A percentile compares a stretch with the other conserved stretches of the same genome.
Conservation (phyloP, 2,888 invertebrate genomes). For the Leistus spinibarbis region DNA sequence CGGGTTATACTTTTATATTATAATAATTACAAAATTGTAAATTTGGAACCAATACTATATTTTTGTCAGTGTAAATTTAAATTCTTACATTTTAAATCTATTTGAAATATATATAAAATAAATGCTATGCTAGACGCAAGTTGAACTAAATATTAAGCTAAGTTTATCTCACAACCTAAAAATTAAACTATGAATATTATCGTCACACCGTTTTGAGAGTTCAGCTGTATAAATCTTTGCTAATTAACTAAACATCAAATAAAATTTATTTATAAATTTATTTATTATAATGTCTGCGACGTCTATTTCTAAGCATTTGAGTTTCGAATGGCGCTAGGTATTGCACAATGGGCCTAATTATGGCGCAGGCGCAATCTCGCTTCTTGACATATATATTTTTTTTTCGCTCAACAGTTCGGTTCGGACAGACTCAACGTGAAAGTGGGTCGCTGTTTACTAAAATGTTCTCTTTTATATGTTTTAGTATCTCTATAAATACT, state of each 20-base stretch:
- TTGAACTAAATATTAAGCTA: background rate
- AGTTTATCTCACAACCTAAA: background rate
- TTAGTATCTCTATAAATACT: conserved; percentile 34
- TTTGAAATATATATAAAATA: too few species aligned
- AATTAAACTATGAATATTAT: background rate
- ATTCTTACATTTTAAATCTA: too few species aligned
- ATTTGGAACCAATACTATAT: too few species aligned
- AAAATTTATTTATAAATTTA: background rate
- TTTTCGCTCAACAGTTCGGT: conserved; percentile 8
- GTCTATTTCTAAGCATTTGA: conserved; percentile 23
- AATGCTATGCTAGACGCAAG: background rate
- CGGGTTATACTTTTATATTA: too few species aligned
- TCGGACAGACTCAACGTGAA: conserved; percentile 16
- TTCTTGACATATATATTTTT: conserved; percentile 25
- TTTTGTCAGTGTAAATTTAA: too few species aligned
- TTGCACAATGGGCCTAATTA: conserved; percentile 8
- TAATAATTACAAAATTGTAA: too few species aligned
- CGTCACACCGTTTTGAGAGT: background rate
- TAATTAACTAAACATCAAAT: background rate
- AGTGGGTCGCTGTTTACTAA: conserved; percentile 36
- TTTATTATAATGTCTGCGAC: conserved; percentile 18
- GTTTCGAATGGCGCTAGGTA: conserved; percentile 8
- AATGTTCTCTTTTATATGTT: conserved; percentile 34
- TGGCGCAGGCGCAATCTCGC: background rate
- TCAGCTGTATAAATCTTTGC: background rate